Percentiles rank a stretch among this genome's conserved stretches.
Evolutionary conservation across 1,140 invertebrate genomes (phyloP).

Genomic region (Drosophila sulfurigaster): DNA sequence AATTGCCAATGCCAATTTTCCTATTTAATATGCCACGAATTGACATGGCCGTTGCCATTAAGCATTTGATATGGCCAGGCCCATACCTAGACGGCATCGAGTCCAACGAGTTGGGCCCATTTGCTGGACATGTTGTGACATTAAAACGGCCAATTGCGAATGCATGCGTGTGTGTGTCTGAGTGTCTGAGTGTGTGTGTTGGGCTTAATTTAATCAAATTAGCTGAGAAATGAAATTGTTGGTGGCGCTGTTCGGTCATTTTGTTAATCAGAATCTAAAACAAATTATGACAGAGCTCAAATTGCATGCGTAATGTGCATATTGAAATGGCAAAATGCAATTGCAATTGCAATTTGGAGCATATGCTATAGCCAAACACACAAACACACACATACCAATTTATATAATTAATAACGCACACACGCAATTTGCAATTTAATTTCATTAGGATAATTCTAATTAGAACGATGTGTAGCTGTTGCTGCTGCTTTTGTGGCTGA

Average conservation of each 20-base stretch:
- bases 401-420: constrained; percentile 67
- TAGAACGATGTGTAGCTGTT: constrained; percentile 69
- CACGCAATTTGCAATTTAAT: constrained; percentile 78
- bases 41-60: constrained; percentile 80
- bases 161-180: constrained; percentile 7
- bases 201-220: constrained; percentile 80
- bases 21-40: constrained; percentile 82
- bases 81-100: constrained; percentile 2
- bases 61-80: constrained; percentile 71
- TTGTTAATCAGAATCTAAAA: constrained; percentile 76
- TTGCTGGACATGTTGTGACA: constrained; percentile 65
- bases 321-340: constrained; percentile 38
- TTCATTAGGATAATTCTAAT: constrained; percentile 85
- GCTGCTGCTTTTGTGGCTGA: constrained; percentile 3
- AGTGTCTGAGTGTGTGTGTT: constrained; percentile 3
- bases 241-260: constrained; percentile 50
- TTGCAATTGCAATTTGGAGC: constrained; percentile 28
- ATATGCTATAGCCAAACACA: constrained; percentile 11
- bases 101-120: constrained; percentile 23
- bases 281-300: constrained; percentile 70
- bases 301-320: constrained; percentile 60
- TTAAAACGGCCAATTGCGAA: constrained; percentile 53
- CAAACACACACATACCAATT: constrained; percentile 42
- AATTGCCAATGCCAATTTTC: constrained; percentile 81
- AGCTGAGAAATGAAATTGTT: constrained; percentile 71